A percentile compares a stretch with the other conserved stretches of the same genome.
phyloP scores from a whole-genome alignment of 2,888 invertebrate species.

The Magallana nippona region DNA sequence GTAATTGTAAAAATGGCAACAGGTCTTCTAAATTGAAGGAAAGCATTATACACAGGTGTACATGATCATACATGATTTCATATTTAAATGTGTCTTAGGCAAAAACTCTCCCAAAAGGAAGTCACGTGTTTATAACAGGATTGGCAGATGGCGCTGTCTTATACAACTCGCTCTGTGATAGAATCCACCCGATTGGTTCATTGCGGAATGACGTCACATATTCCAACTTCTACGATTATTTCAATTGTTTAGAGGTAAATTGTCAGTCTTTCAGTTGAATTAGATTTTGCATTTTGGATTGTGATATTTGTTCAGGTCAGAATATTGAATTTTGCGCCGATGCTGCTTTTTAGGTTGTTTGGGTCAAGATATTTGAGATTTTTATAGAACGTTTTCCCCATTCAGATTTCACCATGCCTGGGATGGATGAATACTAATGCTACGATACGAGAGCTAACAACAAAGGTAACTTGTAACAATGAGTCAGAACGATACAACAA shows the following conservation, averaged over 20 bases:
- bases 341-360: too few relatives aligned
- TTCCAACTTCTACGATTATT: slow-evolving; percentile 80
- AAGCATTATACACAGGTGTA: background rate
- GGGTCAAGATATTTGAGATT: background rate
- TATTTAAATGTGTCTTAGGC: slow-evolving; percentile 69
- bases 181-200: slow-evolving; percentile 81
- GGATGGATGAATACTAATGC: slow-evolving; percentile 81
- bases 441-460: slow-evolving; percentile 79
- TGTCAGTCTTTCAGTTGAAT: background rate
- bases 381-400: background rate
- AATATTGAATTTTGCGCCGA: too few relatives aligned
- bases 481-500: too few relatives aligned
- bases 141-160: slow-evolving; percentile 81
- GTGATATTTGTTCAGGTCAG: background rate
- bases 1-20: too few relatives aligned
- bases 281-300: background rate
- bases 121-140: slow-evolving; percentile 81
- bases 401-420: slow-evolving; percentile 79
- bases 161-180: slow-evolving; percentile 79
- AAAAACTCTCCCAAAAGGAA: slow-evolving; percentile 78
- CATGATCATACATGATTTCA: background rate
- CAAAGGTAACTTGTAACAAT: slow-evolving; percentile 65
- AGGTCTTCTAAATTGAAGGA: background rate
- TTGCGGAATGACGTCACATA: slow-evolving; percentile 80
- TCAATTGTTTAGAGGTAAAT: slow-evolving; percentile 81